These are phyloP conservation scores for Drosophila bocki DNA, from an alignment of 1,140 invertebrate species.

Conservation along the genomic window DNA sequence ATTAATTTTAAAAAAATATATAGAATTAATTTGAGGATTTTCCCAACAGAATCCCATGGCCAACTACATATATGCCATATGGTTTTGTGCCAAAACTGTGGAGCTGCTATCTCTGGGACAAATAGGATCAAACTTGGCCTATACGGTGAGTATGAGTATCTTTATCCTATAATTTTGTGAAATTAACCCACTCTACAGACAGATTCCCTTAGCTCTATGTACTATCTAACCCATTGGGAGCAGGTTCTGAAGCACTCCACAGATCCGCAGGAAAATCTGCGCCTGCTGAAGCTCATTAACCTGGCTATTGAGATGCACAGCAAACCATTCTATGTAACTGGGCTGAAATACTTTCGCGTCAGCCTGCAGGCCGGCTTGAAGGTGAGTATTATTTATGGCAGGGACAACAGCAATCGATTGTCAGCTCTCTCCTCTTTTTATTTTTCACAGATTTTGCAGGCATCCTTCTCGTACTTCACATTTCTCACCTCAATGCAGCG, in stretches of 20 bases:
- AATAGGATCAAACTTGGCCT: conserved; percentile 56
- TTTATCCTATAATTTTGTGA: not conserved
- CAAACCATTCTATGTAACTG: conserved; percentile 67
- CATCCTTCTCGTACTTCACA: conserved; percentile 65
- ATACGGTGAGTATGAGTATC: conserved; percentile 26
- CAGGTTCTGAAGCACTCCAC: conserved; percentile 57
- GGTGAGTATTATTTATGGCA: conserved; percentile 27
- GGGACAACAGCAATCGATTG: not conserved
- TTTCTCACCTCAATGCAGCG: conserved; percentile 67
- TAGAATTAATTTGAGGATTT: not conserved
- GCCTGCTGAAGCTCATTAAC: conserved; percentile 63
- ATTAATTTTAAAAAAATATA: not conserved
- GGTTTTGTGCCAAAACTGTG: conserved; percentile 66
- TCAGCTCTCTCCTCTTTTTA: not conserved
- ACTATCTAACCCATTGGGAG: conserved; percentile 71
- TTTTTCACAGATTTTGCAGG: conserved; percentile 54
- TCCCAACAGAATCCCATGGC: conserved; percentile 57
- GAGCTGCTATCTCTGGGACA: conserved; percentile 58
- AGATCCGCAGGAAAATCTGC: conserved; percentile 58
- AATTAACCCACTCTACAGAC: conserved; percentile 31
- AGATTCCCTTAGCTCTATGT: conserved; percentile 59
- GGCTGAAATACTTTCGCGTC: conserved; percentile 71
- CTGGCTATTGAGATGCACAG: conserved; percentile 70
- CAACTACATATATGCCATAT: conserved; percentile 63
- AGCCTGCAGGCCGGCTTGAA: conserved; percentile 65